phyloP scores from a whole-genome alignment of 2,888 invertebrate species.

The Athrips mouffetella region DNA sequence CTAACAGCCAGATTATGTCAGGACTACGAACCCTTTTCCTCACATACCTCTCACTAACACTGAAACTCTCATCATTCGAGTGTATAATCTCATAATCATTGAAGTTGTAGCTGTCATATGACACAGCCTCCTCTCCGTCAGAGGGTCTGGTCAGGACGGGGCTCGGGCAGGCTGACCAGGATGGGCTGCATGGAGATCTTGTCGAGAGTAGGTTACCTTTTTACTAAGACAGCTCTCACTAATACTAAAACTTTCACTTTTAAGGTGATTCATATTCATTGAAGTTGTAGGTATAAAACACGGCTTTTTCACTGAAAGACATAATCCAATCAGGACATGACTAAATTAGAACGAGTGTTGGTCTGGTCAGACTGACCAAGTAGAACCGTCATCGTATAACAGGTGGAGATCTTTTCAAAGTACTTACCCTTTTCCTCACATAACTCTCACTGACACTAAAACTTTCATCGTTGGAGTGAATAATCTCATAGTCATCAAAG shows the following conservation, averaged over 20 bases:
- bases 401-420: no score
- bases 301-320: constrained; percentile 61
- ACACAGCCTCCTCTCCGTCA: constrained; percentile 60
- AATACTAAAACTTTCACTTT: constrained; percentile 42
- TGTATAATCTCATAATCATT: constrained; percentile 68
- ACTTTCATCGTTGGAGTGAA: constrained; percentile 49
- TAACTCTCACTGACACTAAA: constrained; percentile 35
- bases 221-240: constrained; percentile 35
- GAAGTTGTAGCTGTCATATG: constrained; percentile 55
- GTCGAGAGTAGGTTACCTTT: no score
- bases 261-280: constrained; percentile 62
- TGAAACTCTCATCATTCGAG: constrained; percentile 45
- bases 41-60: constrained; percentile 34
- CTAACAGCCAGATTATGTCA: no score
- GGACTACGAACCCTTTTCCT: constrained; percentile 10
- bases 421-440: no score
- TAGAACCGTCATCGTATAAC: not conserved
- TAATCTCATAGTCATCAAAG: constrained; percentile 68
- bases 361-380: not conserved
- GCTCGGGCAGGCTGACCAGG: constrained; percentile 10
- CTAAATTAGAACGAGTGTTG: no score
- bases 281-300: constrained; percentile 51
- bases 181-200: no score
- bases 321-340: constrained; percentile 20
- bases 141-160: constrained; percentile 31